Conservation (phyloP, 2,888 invertebrate species). For the Diloba caeruleocephala region DNA sequence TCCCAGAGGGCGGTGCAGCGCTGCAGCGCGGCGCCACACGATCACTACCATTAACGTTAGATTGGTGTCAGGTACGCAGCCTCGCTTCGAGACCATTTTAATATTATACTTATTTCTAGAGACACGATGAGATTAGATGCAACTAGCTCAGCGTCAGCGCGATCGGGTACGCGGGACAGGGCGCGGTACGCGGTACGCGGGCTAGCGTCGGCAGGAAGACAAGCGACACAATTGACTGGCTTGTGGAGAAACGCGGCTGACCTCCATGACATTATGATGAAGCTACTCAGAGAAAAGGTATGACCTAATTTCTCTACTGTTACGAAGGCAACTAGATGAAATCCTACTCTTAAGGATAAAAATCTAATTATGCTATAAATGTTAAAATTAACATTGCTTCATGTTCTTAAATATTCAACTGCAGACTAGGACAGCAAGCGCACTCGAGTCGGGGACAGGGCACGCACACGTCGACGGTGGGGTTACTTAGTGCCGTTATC, state of each 20-base stretch:
- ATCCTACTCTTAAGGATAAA: slow-evolving; percentile 88
- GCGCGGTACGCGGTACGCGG: slow-evolving; percentile 4
- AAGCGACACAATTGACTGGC: slow-evolving; percentile 83
- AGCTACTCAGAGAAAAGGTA: slow-evolving; percentile 86
- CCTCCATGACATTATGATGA: slow-evolving; percentile 74
- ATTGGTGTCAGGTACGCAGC: slow-evolving; percentile 86
- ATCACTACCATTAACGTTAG: slow-evolving; percentile 67
- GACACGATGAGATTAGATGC: slow-evolving; percentile 73
- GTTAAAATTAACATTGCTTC: slow-evolving; percentile 89
- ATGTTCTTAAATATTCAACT: slow-evolving; percentile 76
- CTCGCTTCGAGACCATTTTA: slow-evolving; percentile 72
- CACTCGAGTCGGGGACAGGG: slow-evolving; percentile 56
- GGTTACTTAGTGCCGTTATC: slow-evolving; percentile 80
- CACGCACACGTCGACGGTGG: slow-evolving; percentile 42
- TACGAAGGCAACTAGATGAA: slow-evolving; percentile 89
- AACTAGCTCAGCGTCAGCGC: slow-evolving; percentile 80
- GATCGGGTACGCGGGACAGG: slow-evolving; percentile 47
- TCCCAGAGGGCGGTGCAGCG: slow-evolving; percentile 39
- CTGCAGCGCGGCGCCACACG: no score
- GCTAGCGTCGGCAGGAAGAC: slow-evolving; percentile 67
- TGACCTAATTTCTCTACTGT: slow-evolving; percentile 86
- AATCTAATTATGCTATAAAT: slow-evolving; percentile 87
- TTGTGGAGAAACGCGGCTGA: slow-evolving; percentile 72
- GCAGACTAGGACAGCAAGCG: slow-evolving; percentile 60
- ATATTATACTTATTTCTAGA: slow-evolving; percentile 72